Evolutionary conservation across 2,113 vertebrate species (phyloP).

Genomic region (Atractosteus spatula): DNA sequence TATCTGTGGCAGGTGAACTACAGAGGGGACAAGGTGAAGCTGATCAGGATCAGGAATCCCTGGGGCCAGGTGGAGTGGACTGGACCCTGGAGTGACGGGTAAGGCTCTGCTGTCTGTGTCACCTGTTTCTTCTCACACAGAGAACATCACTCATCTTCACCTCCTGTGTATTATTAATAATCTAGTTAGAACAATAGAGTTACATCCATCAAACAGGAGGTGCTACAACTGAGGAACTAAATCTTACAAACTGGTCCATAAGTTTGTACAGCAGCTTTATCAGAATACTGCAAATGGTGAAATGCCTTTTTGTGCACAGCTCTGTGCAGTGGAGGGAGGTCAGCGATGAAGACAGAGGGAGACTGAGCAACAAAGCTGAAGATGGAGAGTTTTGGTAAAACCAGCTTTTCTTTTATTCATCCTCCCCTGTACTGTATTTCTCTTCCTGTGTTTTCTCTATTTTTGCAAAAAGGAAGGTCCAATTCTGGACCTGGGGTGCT

Average conservation of each 20-base stretch:
- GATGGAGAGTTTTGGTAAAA: constrained; percentile 83
- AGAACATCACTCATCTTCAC: no score
- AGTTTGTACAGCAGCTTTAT: no score
- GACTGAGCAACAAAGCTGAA: constrained; percentile 63
- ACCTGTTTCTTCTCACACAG: no score
- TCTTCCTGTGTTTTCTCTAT: constrained; percentile 9
- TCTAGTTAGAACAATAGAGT: no score
- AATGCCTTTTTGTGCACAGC: constrained; percentile 41
- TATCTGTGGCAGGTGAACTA: constrained; percentile 64
- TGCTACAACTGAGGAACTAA: no score
- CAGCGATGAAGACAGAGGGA: constrained; percentile 53
- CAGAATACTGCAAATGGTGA: no score
- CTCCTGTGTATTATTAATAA: no score
- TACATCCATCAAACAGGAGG: no score
- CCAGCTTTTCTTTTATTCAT: not conserved
- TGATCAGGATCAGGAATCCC: constrained; percentile 79
- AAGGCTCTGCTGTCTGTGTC: constrained; percentile 34
- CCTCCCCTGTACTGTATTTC: not conserved
- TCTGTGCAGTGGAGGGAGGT: constrained; percentile 71
- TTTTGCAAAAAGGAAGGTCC: not conserved
- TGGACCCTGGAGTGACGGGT: constrained; percentile 80
- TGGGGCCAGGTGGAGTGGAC: constrained; percentile 89
- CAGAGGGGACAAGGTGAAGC: constrained; percentile 63
- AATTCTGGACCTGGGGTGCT: not conserved
- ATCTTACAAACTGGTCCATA: no score